phyloP scores from a whole-genome alignment of 2,113 vertebrate species.

The Eleginops maclovinus region DNA sequence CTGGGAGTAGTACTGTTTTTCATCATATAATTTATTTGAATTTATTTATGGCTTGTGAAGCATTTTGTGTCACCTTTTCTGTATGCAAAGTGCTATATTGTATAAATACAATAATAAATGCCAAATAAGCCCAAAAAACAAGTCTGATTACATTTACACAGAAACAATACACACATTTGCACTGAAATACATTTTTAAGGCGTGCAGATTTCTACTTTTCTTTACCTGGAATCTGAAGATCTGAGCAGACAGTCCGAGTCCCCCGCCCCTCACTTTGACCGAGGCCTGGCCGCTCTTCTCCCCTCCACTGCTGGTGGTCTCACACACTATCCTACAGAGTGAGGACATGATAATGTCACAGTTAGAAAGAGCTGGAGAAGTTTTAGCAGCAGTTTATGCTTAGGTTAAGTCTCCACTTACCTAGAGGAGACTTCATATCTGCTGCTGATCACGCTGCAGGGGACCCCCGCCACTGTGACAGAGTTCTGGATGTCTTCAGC shows the following conservation, averaged over 20 bases:
- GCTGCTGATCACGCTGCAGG: constrained; percentile 88
- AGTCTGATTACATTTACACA: too few species aligned
- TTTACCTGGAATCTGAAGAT: constrained; percentile 93
- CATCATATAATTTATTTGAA: too few species aligned
- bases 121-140: too few species aligned
- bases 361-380: background rate
- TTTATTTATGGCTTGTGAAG: too few species aligned
- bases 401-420: constrained; percentile 44
- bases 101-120: too few species aligned
- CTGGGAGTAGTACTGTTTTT: too few species aligned
- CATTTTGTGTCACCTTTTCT: too few species aligned
- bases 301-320: constrained; percentile 84
- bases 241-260: constrained; percentile 86
- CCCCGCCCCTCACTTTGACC: constrained; percentile 90
- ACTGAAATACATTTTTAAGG: too few species aligned
- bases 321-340: constrained; percentile 89
- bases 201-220: too few species aligned
- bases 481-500: constrained; percentile 92
- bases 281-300: constrained; percentile 86
- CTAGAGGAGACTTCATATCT: constrained; percentile 95
- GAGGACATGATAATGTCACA: background rate
- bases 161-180: too few species aligned
- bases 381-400: background rate
- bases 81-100: too few species aligned
- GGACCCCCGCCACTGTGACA: constrained; percentile 90